Evolutionary conservation across 2,113 vertebrate species (phyloP).

Genomic region (Candoia aspera): DNA sequence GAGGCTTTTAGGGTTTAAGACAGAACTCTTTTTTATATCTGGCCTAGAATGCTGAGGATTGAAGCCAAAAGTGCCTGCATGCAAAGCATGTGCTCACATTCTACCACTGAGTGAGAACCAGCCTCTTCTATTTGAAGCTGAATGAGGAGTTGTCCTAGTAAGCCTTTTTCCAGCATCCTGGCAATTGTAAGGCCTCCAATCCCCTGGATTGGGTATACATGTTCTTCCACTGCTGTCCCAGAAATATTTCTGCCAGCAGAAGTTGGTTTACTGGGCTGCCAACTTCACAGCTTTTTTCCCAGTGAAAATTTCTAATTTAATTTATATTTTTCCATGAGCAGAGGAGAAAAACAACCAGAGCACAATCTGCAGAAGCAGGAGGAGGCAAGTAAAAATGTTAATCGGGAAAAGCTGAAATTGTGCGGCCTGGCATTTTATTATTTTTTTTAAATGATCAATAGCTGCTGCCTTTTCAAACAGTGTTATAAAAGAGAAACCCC

Average conservation of each 20-base stretch:
- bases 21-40: neutral
- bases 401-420: conserved; percentile 23
- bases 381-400: conserved; percentile 1
- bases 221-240: neutral
- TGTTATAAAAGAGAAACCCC: conserved; percentile 14
- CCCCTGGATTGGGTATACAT: neutral
- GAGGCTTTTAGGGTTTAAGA: neutral
- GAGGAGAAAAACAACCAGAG: conserved; percentile 19
- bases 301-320: conserved; percentile 16
- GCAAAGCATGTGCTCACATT: neutral
- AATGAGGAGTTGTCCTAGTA: neutral
- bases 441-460: conserved; percentile 37
- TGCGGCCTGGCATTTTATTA: neutral
- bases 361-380: conserved; percentile 11
- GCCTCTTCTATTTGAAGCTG: neutral
- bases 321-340: conserved; percentile 2
- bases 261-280: conserved; percentile 8
- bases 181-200: neutral
- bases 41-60: neutral
- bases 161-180: neutral
- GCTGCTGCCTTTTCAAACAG: conserved; percentile 31
- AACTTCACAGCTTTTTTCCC: neutral
- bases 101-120: neutral
- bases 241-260: conserved; percentile 14
- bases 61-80: neutral